Conservation (phyloP, 2,888 invertebrate genomes). For the Chrysolina americana region DNA sequence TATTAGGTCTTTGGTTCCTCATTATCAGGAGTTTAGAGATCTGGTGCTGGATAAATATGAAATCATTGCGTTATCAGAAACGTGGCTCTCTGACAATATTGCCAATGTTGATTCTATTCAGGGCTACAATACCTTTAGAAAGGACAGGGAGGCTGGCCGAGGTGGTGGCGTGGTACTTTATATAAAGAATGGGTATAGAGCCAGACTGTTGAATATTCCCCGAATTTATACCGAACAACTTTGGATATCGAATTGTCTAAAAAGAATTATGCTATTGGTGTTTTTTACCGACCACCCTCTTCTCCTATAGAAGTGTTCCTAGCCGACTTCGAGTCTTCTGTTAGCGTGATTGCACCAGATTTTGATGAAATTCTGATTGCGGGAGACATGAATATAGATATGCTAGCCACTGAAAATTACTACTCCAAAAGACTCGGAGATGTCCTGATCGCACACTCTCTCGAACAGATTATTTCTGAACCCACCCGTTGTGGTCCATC, state of each 20-base stretch:
- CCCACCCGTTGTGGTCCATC: background rate
- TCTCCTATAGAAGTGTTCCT: background rate
- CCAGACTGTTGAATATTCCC: constrained; percentile 5
- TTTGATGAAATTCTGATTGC: background rate
- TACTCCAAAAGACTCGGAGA: background rate
- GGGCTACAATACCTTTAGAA: background rate
- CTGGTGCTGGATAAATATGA: no score
- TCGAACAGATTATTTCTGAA: background rate
- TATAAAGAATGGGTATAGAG: background rate
- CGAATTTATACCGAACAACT: constrained; percentile 4
- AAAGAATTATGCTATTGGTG: constrained; percentile 16
- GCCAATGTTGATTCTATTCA: background rate
- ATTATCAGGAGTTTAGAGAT: background rate
- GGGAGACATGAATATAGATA: background rate
- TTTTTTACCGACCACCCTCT: background rate
- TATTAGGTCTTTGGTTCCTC: background rate
- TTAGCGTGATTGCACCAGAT: background rate
- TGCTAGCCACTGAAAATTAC: no score
- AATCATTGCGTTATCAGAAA: no score
- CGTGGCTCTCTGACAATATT: no score
- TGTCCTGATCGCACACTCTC: no score
- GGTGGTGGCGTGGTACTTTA: constrained; percentile 12
- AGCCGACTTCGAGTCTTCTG: background rate
- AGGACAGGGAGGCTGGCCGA: background rate
- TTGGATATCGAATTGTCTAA: constrained; percentile 8